These are phyloP conservation scores for Papilio helenus DNA, from an alignment of 1,140 invertebrate species.

Conservation along the genomic window DNA sequence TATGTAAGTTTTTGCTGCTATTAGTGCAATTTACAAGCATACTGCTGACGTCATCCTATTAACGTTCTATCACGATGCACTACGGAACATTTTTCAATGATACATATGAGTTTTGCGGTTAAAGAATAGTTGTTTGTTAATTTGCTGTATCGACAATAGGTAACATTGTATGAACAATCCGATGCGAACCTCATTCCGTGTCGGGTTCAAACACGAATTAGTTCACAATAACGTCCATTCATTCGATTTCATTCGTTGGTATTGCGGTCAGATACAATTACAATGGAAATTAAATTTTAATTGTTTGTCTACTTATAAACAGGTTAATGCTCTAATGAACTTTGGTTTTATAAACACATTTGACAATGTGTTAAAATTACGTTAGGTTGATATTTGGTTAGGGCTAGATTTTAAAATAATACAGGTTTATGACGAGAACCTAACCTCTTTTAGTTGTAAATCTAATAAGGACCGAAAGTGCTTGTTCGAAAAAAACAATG, in stretches of 20 bases:
- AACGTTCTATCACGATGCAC: slow-evolving; percentile 12
- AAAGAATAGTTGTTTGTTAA: slow-evolving; percentile 24
- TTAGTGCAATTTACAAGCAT: neutral
- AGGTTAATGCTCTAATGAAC: neutral
- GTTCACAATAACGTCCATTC: slow-evolving; percentile 34
- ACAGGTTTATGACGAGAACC: no score
- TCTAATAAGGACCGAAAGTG: no score
- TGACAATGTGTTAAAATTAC: neutral
- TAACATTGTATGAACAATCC: slow-evolving; percentile 26
- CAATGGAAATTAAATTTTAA: neutral
- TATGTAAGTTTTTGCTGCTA: neutral
- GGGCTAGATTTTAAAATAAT: neutral
- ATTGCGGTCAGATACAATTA: slow-evolving; percentile 7
- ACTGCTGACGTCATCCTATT: neutral
- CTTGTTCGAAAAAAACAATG: neutral
- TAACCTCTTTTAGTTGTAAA: no score
- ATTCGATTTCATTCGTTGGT: slow-evolving; percentile 22
- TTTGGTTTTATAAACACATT: neutral
- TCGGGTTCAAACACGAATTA: slow-evolving; percentile 33
- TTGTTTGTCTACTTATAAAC: neutral
- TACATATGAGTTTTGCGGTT: neutral
- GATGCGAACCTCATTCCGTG: slow-evolving; percentile 15
- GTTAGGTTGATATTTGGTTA: neutral
- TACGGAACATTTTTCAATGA: slow-evolving; percentile 5
- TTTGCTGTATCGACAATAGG: slow-evolving; percentile 30